A percentile compares a stretch with the other conserved stretches of the same genome.
phyloP scores from a whole-genome alignment of 37 sponge, comb jelly and placozoan species.

The Ianthella basta region DNA sequence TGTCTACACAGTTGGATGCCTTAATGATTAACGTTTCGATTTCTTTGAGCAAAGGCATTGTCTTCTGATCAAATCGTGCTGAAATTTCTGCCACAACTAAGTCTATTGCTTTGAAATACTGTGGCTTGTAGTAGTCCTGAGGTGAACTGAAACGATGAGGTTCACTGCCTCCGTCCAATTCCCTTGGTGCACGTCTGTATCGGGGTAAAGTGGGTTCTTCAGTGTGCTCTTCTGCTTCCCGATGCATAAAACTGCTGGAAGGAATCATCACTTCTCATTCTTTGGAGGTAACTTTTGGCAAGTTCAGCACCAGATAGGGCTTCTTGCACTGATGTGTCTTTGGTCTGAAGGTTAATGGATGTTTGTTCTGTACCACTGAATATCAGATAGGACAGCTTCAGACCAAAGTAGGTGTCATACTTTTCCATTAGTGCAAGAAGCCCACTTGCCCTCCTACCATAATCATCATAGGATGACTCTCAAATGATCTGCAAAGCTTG shows the following conservation, averaged over 20 bases:
- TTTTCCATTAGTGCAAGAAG: conserved; percentile 34
- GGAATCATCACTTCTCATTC: conserved; percentile 33
- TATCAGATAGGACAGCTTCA: conserved; percentile 58
- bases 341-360: conserved; percentile 41
- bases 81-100: conserved; percentile 24
- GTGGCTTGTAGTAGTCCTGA: conserved; percentile 29
- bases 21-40: conserved; percentile 13
- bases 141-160: conserved; percentile 29
- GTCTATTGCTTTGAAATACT: conserved; percentile 39
- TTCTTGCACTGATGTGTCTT: too few species aligned
- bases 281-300: not conserved
- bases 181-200: conserved; percentile 40
- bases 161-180: conserved; percentile 28
- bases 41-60: conserved; percentile 24
- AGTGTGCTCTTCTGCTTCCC: conserved; percentile 17
- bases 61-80: conserved; percentile 27
- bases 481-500: conserved; percentile 23
- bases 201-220: conserved; percentile 25
- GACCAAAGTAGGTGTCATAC: conserved; percentile 68
- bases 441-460: conserved; percentile 42
- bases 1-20: conserved; percentile 12
- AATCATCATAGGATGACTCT: conserved; percentile 34
- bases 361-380: conserved; percentile 65
- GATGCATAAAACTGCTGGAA: conserved; percentile 37
- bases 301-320: too few species aligned